Conservation (phyloP, 2,113 vertebrate genomes). For the Oreochromis niloticus region DNA sequence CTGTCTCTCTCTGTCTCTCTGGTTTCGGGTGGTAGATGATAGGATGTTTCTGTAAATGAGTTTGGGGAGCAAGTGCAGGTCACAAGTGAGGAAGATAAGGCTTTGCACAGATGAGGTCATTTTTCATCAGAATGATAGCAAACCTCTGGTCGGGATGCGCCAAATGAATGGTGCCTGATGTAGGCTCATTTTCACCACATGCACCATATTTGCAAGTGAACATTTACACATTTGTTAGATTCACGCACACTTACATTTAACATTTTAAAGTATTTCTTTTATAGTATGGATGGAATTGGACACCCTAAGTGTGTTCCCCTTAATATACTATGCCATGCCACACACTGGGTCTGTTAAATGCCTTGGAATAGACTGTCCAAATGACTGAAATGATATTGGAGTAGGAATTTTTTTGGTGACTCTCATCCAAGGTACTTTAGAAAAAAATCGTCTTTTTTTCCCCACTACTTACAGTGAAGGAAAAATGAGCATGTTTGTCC, state of each 20-base stretch:
- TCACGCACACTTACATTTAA: not conserved
- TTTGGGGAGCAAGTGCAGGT: conserved; percentile 28
- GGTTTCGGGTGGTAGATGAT: conserved; percentile 5
- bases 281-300: not conserved
- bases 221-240: not conserved
- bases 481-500: not conserved
- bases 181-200: not conserved
- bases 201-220: not conserved
- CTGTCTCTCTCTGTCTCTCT: not conserved
- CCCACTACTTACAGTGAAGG: not conserved
- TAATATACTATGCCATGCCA: not conserved
- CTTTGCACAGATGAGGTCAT: conserved; percentile 31
- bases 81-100: conserved; percentile 32
- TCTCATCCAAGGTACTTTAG: not conserved
- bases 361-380: not conserved
- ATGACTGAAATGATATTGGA: not conserved
- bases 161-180: not conserved
- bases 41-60: conserved; percentile 44
- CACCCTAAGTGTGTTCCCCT: not conserved
- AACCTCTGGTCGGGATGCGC: not conserved
- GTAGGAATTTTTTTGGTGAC: not conserved
- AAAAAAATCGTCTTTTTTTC: not conserved
- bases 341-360: not conserved
- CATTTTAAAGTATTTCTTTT: not conserved
- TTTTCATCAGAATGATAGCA: conserved; percentile 24